Evolutionary conservation across 2,888 invertebrate species (phyloP), one percentile per base, ranked within the genome.

Genomic region (Cephus nigrinus): DNA sequence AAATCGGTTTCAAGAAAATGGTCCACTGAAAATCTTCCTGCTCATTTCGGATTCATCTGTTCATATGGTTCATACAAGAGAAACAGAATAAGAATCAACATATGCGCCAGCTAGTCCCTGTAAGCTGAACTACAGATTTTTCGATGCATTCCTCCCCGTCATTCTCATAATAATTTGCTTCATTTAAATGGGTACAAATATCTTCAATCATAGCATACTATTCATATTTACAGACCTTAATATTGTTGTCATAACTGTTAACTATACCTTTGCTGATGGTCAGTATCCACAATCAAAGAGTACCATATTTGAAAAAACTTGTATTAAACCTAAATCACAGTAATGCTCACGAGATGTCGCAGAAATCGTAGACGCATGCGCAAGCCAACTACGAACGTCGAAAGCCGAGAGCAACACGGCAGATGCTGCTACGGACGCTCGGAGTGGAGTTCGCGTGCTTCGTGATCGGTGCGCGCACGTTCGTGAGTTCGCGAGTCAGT

Each of bases 391-490:
- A 55, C 23, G 23, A 55, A 55, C 9, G 23, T 55, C 55, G 23
- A 55, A 55, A 55, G 55, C 55, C 9, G 9, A 55, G 23, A 55
- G 55, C 55, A 55, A 55, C 55, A 55, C 55, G 55, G 23, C 32
- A 33, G 71, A 33, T 33, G 71, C 32, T 71, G 71, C 31, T 33
- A 71, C 71, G 71, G 9, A 71, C 71, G 33, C 31, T 71, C 32
- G 32, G 71, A 71, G 71, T 33, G 32, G 71, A 31, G 33, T 71
- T 71, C 71, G 71, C 32, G 71, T 71, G 31, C 32, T 71, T 71
- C 71, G 71, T 33, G 71, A 71, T 71, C 71, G 32, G 12, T 71
- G 32, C 32, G 71, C 71, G 33, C 23, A 71, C 71, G 71, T 33
- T 71, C 71, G 71, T 71, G 33, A 71, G 71, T 71, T 71, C 32